Conservation (phyloP, 2,113 vertebrate species). For the Rhea americana region DNA sequence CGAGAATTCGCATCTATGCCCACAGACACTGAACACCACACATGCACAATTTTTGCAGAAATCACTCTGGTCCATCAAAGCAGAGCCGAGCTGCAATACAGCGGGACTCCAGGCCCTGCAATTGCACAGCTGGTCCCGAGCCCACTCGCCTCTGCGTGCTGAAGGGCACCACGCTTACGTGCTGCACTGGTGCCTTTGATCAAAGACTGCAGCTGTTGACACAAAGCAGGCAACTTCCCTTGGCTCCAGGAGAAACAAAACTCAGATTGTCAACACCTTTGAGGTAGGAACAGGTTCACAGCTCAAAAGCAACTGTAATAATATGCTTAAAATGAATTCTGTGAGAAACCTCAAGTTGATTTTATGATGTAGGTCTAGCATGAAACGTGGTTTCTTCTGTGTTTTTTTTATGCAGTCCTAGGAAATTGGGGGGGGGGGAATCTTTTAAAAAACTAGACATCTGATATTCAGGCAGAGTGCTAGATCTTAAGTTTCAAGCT, state of each 20-base stretch:
- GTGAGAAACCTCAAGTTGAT: neutral
- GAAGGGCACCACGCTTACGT: neutral
- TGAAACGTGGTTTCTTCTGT: neutral
- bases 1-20: neutral
- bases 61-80: neutral
- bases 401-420: neutral
- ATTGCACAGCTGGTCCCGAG: neutral
- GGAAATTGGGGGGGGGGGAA: neutral
- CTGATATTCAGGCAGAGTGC: neutral
- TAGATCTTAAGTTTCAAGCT: neutral
- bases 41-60: neutral
- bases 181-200: neutral
- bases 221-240: neutral
- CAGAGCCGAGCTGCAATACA: neutral
- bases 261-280: neutral
- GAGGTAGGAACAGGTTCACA: neutral
- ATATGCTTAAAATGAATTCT: neutral
- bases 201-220: neutral
- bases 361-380: neutral
- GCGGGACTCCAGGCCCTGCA: neutral
- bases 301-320: neutral
- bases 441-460: neutral
- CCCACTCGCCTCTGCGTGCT: rapidly evolving
- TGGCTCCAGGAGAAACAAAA: neutral
- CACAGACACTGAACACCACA: neutral